Base-by-base conservation (phyloP, 2,797 vertebrate genomes). In the Huso huso region DNA sequence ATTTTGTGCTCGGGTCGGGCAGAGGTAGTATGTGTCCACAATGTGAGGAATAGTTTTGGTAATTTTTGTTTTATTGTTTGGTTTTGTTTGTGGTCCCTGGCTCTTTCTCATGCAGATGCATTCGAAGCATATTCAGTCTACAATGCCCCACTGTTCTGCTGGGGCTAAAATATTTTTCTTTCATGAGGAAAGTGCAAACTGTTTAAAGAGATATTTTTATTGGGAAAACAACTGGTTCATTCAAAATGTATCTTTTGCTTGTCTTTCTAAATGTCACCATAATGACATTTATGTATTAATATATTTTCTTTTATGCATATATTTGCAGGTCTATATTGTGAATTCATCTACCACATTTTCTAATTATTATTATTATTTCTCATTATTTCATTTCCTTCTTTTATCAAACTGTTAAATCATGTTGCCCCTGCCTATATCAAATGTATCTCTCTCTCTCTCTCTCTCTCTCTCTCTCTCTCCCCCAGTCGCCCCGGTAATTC, bases 1-100 rank as follows among this genome's bases (percentile, higher is more conserved):
- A 55, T 57, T 57, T 74, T 71, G 70, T 10, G 2, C 11, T 52
- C 50, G 12, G 50, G 50, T 74, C 75, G 67, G 58, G 13, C 71
- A 50, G 10, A 71, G 70, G 79, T 73, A 64, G 74, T 74, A 75
- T 77, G 72, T 72, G 23, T 61, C 65, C 68, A 62, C 59, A 64
- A 6, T 10, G 8, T 52, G 63, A 64, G 15, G 50, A 64, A 64
- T 64, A 3, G 57, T 48, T 50, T 55, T 62, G 61, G 71, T 76
- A 74, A 37, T 37, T 37, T 37, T 37, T 37, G 23, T 37, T 37
- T 37, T 37, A 37, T 37, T 37, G 23, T 3, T 37, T 37, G 2
- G 2, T 37, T 37, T 37, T 37, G 1, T 37, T 37, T 37, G 23
- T 37, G 23, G 23, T 68, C 15, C 8, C 18, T 53, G 63, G 68